These are phyloP conservation scores for Pseudotriccus pelzelni DNA, from an alignment of 2,797 vertebrate genomes.

Conservation along the genomic window DNA sequence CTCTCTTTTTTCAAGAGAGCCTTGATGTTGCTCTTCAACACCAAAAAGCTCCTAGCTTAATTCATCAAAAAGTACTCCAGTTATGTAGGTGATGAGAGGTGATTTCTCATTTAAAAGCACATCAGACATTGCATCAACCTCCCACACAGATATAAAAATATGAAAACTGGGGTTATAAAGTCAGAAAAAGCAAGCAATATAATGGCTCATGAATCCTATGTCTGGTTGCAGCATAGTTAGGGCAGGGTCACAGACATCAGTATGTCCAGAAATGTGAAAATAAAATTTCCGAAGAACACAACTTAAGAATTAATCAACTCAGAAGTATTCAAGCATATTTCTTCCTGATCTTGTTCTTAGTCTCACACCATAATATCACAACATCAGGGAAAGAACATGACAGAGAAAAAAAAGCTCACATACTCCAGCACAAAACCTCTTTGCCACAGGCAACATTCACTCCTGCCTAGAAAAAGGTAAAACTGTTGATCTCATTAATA, in stretches of 20 bases:
- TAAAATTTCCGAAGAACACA: background rate
- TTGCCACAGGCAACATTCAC: background rate
- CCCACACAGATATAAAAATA: background rate
- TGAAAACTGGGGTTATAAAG: background rate
- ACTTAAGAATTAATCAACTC: background rate
- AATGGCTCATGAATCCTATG: background rate
- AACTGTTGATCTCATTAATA: background rate
- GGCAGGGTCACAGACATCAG: background rate
- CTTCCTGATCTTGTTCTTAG: background rate
- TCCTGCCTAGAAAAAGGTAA: background rate
- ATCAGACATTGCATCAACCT: background rate
- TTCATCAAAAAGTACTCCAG: background rate
- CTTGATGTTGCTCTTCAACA: background rate
- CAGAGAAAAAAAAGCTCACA: background rate
- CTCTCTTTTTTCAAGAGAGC: background rate
- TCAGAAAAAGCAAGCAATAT: background rate
- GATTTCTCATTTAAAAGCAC: background rate
- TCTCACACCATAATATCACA: background rate
- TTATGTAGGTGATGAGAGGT: background rate
- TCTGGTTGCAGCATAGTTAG: background rate
- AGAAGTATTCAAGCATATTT: background rate
- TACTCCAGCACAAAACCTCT: background rate
- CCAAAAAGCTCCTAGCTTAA: background rate
- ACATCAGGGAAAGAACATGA: background rate
- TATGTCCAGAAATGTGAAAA: background rate